Conservation (phyloP, 2,113 vertebrate species). For the Pavo muticus region DNA sequence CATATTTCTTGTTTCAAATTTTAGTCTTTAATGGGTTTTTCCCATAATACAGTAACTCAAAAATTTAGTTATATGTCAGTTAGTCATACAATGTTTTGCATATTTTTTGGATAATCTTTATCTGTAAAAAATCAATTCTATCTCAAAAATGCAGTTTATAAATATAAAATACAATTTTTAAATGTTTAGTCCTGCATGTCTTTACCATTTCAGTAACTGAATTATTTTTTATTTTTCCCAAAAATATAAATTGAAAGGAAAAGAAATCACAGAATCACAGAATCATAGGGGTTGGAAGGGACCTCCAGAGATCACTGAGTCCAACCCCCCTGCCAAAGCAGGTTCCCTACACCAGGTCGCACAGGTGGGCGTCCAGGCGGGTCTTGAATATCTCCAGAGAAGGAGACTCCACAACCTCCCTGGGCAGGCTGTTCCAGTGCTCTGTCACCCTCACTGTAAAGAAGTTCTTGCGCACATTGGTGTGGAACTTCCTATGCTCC, state of each 20-base stretch:
- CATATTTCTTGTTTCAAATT: background rate
- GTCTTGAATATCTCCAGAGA: no score
- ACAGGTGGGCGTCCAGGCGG: no score
- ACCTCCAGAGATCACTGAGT: no score
- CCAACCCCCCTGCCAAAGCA: no score
- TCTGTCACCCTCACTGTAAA: no score
- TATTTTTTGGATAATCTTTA: background rate
- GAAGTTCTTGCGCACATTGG: no score
- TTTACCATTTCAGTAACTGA: background rate
- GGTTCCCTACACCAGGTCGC: no score
- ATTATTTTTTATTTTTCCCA: background rate
- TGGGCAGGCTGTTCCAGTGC: no score
- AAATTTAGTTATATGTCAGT: background rate
- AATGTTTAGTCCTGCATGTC: fast-evolving
- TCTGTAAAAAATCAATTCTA: background rate
- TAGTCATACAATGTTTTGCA: background rate
- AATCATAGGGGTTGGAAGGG: no score
- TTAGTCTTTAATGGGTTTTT: background rate
- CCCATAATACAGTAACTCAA: background rate
- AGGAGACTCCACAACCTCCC: no score
- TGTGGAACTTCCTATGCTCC: no score
- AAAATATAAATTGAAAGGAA: background rate
- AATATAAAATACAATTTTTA: background rate
- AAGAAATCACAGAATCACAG: background rate
- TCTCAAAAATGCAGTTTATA: background rate